Base-by-base conservation (phyloP, 1,140 invertebrate genomes). In the Neuroterus valhalla region DNA sequence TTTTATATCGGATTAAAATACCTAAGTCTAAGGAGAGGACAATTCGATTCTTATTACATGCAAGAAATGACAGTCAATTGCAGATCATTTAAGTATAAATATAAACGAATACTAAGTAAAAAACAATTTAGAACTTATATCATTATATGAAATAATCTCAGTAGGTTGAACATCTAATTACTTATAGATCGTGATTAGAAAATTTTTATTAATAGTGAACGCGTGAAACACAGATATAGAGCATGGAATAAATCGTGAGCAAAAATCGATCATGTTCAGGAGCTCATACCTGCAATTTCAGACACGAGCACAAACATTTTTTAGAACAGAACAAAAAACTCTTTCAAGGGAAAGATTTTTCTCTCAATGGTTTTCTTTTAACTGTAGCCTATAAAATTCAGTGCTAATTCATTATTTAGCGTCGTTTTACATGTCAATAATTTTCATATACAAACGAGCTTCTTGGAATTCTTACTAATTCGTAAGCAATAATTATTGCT, bases 81-180 rank as follows among this genome's bases (percentile, higher is more conserved):
- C 46, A 48, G 14, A 48, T 45, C 15, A 10, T 45, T 11, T 11
- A 45, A 14, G 44, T 48, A 17, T 19, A 48, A 48, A 48, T 48
- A 48, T 19, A 17, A 10, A 10, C 72, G 76, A 80, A 76, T 74
- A 71, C 26, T 77, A 74, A 74, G 15, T 62, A 70, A 21, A 68
- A 55, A 76, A 73, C 72, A 74, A 76, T 78, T 74, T 76, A 75
- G 75, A 71, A 73, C 21, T 19, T 19, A 66, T 38, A 1, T 38
- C 31, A 38, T 38, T 38, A 3, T 38, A 38, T 5, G 31, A 38
- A 38, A 38, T 38, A 38, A 10, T 38, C 31, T 38, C 31, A 38
- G 10, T 38, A n/a, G n/a, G n/a, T n/a, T n/a, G n/a, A n/a, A n/a
- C n/a, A n/a, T n/a, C n/a, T n/a, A n/a, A n/a, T n/a, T n/a, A n/a